Evolutionary conservation across 2,113 vertebrate genomes (phyloP), one percentile per base, ranked within the genome.

Genomic region (Engraulis encrasicolus): DNA sequence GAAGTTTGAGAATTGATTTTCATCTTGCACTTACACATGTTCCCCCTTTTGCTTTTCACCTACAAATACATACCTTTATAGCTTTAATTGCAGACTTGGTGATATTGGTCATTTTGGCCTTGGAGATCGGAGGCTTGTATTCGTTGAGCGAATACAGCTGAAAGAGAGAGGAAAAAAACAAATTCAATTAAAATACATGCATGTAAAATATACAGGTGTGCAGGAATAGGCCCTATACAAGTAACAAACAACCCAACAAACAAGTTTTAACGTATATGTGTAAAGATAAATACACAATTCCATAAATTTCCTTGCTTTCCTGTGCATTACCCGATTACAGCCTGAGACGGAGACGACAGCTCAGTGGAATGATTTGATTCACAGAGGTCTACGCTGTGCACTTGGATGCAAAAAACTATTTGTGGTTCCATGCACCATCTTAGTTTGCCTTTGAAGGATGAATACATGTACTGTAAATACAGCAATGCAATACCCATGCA

Each of bases 101-200:
- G 90, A 99, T 99, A 92, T 99, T 97, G 85, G 98, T 99, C 98
- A 99, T 99, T 96, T 99, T 99, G 9, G 98, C 98, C 94, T 99
- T 99, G 92, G 98, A 99, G 95, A 99, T 99, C 6, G 98, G 98
- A 86, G 98, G 98, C 90, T 99, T 99, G 93, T 99, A 99, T 94
- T 99, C 98, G 93, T 99, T 99, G 84, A 99, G 92, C 77, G 98
- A 99, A 96, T 99, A 99, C 87, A 99, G 91, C 98, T 99, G 92
- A 81, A 91, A 89, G 74, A 92, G 14, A 91, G n/a, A n/a, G n/a
- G 71, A 86, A 86, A 66, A 83, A 50, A 83, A 61, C 11, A 89
- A 6, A 85, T 6, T 50, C 19, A 52, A 36, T 58, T 50, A 1
- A 79, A 79, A 80, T 54, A n/a, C n/a, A n/a, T n/a, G n/a, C n/a